Base-by-base conservation (phyloP, 2,888 invertebrate species). In the Drosophila merina region DNA sequence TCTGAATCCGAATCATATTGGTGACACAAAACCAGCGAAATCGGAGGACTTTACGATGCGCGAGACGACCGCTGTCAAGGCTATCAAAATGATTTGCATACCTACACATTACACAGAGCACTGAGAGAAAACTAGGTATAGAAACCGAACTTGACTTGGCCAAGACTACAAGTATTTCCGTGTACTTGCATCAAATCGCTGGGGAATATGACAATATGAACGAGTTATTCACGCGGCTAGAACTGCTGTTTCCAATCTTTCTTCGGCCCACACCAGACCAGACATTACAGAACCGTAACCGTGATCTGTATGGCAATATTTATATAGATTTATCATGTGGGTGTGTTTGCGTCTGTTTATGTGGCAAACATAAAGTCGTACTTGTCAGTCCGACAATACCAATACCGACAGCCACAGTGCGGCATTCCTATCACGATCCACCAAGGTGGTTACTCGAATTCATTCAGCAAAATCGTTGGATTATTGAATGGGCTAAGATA, bases 171-270 rank as follows among this genome's bases (percentile, higher is more conserved):
- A 14, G 14, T 14, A 20, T 20, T 20, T 20, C 20, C 20, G 20
- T 20, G 20, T 20, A 20, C 20, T 20, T 20, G 20, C 20, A 72
- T 72, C 75, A 74, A 70, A 77, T 80, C 68, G 78, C 74, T 72
- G 49, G 20, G 20, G 20, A 63, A 74, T 85, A 79, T 82, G 81
- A 84, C 81, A 77, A 85, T 82, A 75, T 72, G 82, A 82, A 72
- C 82, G 77, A 79, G 82, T 85, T 85, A 77, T 82, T 81, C 79
- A 77, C 79, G 20, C 20, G 20, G 20, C 20, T 20, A 20, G 20
- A 20, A 20, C 52, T 45, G 45, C 54, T 62, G 4, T 1, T 47
- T 62, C 62, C 62, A 62, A 20, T 60, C 48, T 63, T 54, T 66
- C 63, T 63, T 63, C 74, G 49, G 45, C 74, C 74, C 73, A 74